Base-by-base conservation (phyloP, 2,888 invertebrate species). In the Nymphalis urticae region DNA sequence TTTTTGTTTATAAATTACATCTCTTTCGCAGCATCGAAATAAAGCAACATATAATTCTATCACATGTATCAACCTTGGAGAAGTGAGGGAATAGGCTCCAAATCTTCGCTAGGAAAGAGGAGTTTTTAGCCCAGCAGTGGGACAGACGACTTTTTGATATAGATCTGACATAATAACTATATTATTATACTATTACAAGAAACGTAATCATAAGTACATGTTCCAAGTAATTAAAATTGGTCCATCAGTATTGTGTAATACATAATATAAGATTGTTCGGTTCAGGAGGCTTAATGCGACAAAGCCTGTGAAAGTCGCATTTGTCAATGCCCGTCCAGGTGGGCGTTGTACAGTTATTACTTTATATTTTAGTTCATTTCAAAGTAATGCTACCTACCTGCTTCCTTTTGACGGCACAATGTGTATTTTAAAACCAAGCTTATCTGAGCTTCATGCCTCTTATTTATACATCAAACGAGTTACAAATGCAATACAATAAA, bases 301-400 rank as follows among this genome's bases (percentile, higher is more conserved):
- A 78, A 75, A 85, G 80, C 74, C 73, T 73, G 79, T 83, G 80
- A 82, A 79, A 81, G 82, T 36, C 10, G 61, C 86, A 90, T 92
- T 91, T 90, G 88, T 92, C 90, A 90, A 85, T 84, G 87, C 82
- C 83, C 77, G 81, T 56, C 80, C 87, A 88, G 89, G 91, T 91
- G 89, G 89, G 89, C 83, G 82, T 82, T 84, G 80, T 67, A 72
- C 69, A 60, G 69, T 86, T 89, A 87, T 86, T 89, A 86, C 85
- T 85, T 86, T 84, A 84, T 82, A 88, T 87, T 89, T 84, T 82
- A 81, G 81, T 62, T 58, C 62, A 65, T 66, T 82, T 82, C 82
- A 84, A 19, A 58, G 58, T 58, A 62, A 65, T n/a, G 56, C 56
- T n/a, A 42, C 36, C 56, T n/a, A 42, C 36, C 42, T 32, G 27